These are phyloP conservation scores for Bufo bufo DNA, from an alignment of 2,113 vertebrate genomes.

Conservation along the genomic window DNA sequence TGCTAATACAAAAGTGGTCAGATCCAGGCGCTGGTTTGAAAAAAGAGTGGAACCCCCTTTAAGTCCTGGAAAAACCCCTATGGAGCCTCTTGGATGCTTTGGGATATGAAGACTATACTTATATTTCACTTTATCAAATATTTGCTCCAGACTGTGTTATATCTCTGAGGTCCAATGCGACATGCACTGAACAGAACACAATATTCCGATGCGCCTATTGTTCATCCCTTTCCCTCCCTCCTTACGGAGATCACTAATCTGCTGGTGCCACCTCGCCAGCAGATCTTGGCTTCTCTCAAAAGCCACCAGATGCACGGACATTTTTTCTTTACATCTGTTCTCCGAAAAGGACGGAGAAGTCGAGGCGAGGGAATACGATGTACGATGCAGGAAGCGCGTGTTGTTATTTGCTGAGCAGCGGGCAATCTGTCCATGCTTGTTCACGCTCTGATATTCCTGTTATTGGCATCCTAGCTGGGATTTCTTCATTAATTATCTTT, in stretches of 20 bases:
- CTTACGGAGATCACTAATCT: neutral
- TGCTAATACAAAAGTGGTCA: no score
- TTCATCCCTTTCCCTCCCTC: neutral
- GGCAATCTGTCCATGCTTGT: slow-evolving; percentile 21
- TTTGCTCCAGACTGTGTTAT: slow-evolving; percentile 5
- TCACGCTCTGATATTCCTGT: neutral
- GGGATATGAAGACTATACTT: neutral
- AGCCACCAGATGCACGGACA: slow-evolving; percentile 21
- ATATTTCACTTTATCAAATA: neutral
- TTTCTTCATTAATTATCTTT: slow-evolving; percentile 20
- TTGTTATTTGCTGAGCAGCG: slow-evolving; percentile 8
- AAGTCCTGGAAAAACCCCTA: no score
- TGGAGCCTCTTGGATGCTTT: no score
- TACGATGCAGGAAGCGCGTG: slow-evolving; percentile 1
- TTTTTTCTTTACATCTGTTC: slow-evolving; percentile 24
- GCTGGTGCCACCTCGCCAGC: neutral
- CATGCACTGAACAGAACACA: neutral
- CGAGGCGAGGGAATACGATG: slow-evolving; percentile 20
- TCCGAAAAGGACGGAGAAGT: neutral
- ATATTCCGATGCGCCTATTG: neutral
- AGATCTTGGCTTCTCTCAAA: slow-evolving; percentile 1
- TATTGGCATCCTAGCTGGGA: neutral
- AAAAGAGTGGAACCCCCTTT: no score
- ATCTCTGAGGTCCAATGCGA: neutral
- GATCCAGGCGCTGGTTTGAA: no score